Conservation (phyloP, 2,797 vertebrate genomes). For the Sebastes steindachneri region DNA sequence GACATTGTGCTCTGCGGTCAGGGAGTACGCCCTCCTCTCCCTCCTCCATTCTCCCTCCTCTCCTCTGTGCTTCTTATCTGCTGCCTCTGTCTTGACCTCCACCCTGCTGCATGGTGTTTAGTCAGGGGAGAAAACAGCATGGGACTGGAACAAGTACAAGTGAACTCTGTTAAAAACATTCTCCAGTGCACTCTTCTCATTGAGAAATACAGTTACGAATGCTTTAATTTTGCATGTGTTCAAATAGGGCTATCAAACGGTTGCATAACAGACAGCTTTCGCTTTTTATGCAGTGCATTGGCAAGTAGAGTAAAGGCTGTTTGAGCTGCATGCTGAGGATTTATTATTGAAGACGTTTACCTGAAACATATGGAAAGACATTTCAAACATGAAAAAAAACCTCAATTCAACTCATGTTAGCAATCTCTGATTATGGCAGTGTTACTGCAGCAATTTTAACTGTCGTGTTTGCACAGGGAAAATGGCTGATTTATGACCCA, state of each 20-base stretch:
- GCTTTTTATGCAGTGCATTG: neutral
- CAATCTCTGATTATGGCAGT: neutral
- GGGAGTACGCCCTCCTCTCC: slow-evolving; percentile 68
- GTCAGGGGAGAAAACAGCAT: slow-evolving; percentile 51
- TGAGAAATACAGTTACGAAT: slow-evolving; percentile 11
- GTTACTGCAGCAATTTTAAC: neutral
- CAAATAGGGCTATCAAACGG: neutral
- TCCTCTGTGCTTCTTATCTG: slow-evolving; percentile 72
- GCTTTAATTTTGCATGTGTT: neutral
- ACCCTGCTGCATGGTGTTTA: slow-evolving; percentile 66
- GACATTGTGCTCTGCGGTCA: slow-evolving; percentile 69
- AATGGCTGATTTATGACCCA: slow-evolving; percentile 6
- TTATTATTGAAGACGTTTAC: neutral
- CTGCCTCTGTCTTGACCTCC: slow-evolving; percentile 74
- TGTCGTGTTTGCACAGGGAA: neutral
- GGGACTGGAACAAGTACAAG: slow-evolving; percentile 49
- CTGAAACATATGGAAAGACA: neutral
- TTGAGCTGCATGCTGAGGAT: neutral
- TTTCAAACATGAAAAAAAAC: neutral
- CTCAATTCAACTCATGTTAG: neutral
- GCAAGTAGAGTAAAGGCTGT: neutral
- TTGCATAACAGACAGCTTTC: neutral
- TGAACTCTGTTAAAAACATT: slow-evolving; percentile 40
- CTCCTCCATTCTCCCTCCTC: slow-evolving; percentile 53
- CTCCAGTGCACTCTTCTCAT: slow-evolving; percentile 1